Evolutionary conservation across 2,113 vertebrate genomes (phyloP).

Genomic region (Engystomops pustulosus): DNA sequence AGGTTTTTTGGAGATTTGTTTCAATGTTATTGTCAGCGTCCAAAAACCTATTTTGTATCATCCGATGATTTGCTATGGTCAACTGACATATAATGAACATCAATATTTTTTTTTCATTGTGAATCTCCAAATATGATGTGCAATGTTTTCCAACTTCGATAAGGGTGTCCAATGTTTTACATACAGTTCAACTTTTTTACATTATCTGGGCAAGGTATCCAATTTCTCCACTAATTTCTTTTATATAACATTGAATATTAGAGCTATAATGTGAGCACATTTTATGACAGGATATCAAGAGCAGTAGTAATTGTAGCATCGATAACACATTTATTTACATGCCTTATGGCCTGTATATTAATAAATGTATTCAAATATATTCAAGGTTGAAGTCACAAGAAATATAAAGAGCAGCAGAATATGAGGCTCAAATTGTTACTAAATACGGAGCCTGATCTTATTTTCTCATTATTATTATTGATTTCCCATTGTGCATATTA

Average conservation of each 20-base stretch:
- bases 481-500: neutral
- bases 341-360: neutral
- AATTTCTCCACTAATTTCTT: neutral
- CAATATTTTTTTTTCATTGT: conserved; percentile 48
- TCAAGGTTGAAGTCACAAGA: neutral
- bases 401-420: neutral
- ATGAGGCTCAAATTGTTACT: neutral
- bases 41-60: conserved; percentile 57
- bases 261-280: neutral
- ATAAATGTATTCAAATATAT: neutral
- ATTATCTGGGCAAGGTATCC: neutral
- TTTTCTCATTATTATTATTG: neutral
- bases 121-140: conserved; percentile 34
- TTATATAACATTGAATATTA: neutral
- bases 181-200: conserved; percentile 28
- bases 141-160: conserved; percentile 3
- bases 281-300: neutral
- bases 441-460: neutral
- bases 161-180: conserved; percentile 41
- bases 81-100: conserved; percentile 60
- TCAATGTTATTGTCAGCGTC: conserved; percentile 53
- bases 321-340: neutral
- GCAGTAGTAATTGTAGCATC: neutral
- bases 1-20: conserved; percentile 59
- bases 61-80: conserved; percentile 59